Evolutionary conservation across 2,888 invertebrate genomes (phyloP), one percentile per base, ranked within the genome.

Genomic region (Platycheirus albimanus): DNA sequence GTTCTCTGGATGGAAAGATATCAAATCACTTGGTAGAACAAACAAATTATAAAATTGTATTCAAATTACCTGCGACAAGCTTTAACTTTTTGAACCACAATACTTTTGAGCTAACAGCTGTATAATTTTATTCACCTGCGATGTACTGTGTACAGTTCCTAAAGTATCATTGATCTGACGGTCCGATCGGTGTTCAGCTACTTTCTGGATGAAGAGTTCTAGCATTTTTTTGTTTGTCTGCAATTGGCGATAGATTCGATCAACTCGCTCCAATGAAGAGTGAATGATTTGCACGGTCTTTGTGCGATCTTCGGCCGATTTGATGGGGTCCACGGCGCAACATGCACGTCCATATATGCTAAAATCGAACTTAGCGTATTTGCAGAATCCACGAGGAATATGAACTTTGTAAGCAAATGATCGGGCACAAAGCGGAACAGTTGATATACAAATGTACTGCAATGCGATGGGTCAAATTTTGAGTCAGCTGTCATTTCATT

Each of bases 311-410:
- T 99, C 98, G 87, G 99, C 99, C 86, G 95, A 98, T 90, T 99
- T 98, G 19, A 99, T 98, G 10, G 98, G 97, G 91, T 99, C 99
- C 0, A 99, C 98, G 15, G 98, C 98, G 90, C 97, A 99, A 88
- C 97, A 98, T 0, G 97, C 96, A 19, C 97, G 94, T 4, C 97
- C 98, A 4, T 95, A 95, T 74, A 99, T 92, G 8, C 96, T 97
- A 91, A 98, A 97, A 91, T 99, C 99, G 90, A 99, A 99, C 91
- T 99, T 98, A 36, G 99, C 99, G 91, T 99, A 99, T 92, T 99
- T 99, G 92, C 99, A 99, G 92, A 98, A 99, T 0, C 99, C 99
- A 91, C 99, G 49, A 98, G 93, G 92, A 98, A 99, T 15, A 99
- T 94, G 87, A 98, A 98, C 80, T 92, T 92, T 6, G 91, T 91